Base-by-base conservation (phyloP, 2,113 vertebrate species). In the Rhinichthys klamathensis region DNA sequence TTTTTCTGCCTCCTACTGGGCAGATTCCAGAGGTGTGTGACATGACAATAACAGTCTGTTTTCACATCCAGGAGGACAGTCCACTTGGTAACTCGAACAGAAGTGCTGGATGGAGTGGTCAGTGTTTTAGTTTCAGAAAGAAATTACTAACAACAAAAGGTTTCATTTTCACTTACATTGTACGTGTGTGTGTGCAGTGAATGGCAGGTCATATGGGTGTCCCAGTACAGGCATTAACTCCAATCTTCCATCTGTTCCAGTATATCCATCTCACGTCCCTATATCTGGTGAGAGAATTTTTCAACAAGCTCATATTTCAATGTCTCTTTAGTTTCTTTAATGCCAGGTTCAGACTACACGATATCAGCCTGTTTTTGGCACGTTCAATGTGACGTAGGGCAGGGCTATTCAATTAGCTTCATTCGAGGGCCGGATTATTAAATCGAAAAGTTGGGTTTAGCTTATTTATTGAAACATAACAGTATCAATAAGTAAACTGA, bases 211-310 rank as follows among this genome's bases (percentile, higher is more conserved):
- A 12, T 5, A 56, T 54, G 38, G 30, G 13, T 84, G 32, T 56
- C 61, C 67, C 35, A 80, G 41, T 41, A 60, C 38, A 32, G 56
- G n/a, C 30, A 38, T 23, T 23, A 56, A 38, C 67, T 2, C 25
- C 18, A 73, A 35, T 72, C 49, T 49, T 18, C 21, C 16, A 2
- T 46, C 46, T 51, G 41, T 81, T 54, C 25, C 67, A 46, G 6
- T 78, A 46, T 27, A 82, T 23, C 35, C 70, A 3, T 23, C 72
- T 21, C 44, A 30, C 41, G 23, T 27, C 10, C 63, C 76, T n/a
- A 72, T 89, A 51, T 58, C 85, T 56, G 88, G 88, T 89, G 46
- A 65, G 79, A 44, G 15, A 58, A 35, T 15, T 41, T n/a, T 10
- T 41, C 12, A 30, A 25, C 16, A 23, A 6, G 32, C 27, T 54